Evolutionary conservation across 2,797 vertebrate species (phyloP).

Genomic region (Onychomys arenicola): DNA sequence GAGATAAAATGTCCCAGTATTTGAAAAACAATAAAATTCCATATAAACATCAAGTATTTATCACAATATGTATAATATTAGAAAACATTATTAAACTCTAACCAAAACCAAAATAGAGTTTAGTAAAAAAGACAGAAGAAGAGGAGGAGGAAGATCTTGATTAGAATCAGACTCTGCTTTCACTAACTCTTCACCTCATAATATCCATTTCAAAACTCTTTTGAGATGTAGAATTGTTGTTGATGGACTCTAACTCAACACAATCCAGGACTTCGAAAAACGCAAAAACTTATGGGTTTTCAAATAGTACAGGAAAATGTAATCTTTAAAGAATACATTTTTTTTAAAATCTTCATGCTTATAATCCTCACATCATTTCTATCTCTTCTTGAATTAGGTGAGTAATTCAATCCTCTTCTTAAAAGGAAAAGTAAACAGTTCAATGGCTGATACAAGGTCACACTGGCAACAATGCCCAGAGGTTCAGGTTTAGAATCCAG

Average conservation of each 20-base stretch:
- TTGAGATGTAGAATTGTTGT: conserved; percentile 40
- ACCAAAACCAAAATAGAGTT: conserved; percentile 65
- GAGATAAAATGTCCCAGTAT: conserved; percentile 53
- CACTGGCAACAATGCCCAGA: neutral
- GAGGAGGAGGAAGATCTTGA: neutral
- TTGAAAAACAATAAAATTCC: conserved; percentile 60
- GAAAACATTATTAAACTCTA: conserved; percentile 64
- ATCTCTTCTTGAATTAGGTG: conserved; percentile 5
- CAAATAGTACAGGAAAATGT: neutral
- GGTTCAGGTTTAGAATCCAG: neutral
- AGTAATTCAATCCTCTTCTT: conserved; percentile 29
- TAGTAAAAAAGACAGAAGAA: neutral
- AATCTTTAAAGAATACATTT: neutral
- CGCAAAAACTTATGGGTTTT: conserved; percentile 30
- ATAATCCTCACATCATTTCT: neutral
- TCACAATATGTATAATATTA: conserved; percentile 46
- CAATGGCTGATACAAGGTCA: neutral
- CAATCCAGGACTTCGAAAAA: conserved; percentile 57
- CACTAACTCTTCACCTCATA: conserved; percentile 66
- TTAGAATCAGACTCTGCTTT: conserved; percentile 67
- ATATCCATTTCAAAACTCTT: conserved; percentile 59
- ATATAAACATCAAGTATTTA: conserved; percentile 61
- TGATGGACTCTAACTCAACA: conserved; percentile 61
- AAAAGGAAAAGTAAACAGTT: neutral
- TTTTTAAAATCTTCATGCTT: neutral